phyloP scores from a whole-genome alignment of 2,797 vertebrate species.

The Pangasius macronema region DNA sequence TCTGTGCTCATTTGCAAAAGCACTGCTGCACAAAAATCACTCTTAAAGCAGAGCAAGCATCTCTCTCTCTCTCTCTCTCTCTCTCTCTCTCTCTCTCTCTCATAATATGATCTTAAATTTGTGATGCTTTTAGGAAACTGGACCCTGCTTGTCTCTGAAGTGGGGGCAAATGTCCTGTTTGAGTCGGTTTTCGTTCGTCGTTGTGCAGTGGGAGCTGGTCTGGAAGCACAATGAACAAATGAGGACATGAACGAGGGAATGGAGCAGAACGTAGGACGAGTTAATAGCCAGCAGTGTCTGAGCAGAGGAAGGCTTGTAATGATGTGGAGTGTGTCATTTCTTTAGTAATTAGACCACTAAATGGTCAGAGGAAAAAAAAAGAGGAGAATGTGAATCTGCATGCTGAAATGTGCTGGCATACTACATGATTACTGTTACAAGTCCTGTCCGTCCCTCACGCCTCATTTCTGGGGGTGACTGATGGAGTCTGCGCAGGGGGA shows the following conservation, averaged over 20 bases:
- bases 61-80: not conserved
- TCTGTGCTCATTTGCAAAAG: not conserved
- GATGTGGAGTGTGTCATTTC: not conserved
- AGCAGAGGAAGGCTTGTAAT: not conserved
- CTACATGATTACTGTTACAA: not conserved
- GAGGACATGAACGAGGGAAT: constrained; percentile 2
- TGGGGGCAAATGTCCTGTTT: not conserved
- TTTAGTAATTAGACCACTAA: not conserved
- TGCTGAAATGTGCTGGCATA: not conserved
- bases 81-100: not conserved
- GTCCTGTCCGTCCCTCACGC: not conserved
- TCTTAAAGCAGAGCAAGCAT: not conserved
- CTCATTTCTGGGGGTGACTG: not conserved
- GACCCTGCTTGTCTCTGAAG: not conserved
- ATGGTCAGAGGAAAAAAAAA: not conserved
- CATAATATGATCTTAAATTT: not conserved
- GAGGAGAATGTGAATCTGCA: not conserved
- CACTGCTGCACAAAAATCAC: not conserved
- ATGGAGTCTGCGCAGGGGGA: not conserved
- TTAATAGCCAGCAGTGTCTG: not conserved
- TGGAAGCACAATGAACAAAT: not conserved
- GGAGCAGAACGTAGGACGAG: not conserved
- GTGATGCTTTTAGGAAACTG: not conserved
- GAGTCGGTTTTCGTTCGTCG: not conserved
- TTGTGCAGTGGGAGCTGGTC: not conserved